A percentile compares a stretch with the other conserved stretches of the same genome.
phyloP scores from a whole-genome alignment of 2,888 invertebrate genomes.

The Synanthedon andrenaeformis region DNA sequence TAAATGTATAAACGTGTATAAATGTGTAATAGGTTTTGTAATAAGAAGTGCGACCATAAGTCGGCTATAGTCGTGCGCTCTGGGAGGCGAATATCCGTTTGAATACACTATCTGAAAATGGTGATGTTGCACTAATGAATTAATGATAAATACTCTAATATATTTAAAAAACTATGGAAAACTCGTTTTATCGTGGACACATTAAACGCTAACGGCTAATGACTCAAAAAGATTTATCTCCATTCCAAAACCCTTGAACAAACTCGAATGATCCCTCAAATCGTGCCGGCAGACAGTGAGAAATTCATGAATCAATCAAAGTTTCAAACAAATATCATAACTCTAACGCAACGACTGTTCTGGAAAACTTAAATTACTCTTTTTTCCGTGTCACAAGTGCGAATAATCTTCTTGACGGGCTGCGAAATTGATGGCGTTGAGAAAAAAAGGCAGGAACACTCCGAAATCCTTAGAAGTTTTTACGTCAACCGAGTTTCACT shows the following conservation, averaged over 20 bases:
- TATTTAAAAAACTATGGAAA: too few species aligned
- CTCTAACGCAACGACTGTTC: constrained; percentile 57
- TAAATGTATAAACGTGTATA: too few species aligned
- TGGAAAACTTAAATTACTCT: constrained; percentile 68
- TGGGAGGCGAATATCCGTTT: too few species aligned
- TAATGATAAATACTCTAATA: too few species aligned
- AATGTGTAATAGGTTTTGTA: too few species aligned
- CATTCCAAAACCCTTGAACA: not conserved
- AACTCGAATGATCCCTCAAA: constrained; percentile 22
- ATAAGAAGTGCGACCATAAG: too few species aligned
- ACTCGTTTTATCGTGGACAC: too few species aligned
- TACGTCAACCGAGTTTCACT: constrained; percentile 68
- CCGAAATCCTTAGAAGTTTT: constrained; percentile 59
- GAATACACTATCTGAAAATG: too few species aligned
- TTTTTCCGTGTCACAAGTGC: constrained; percentile 67
- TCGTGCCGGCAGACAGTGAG: constrained; percentile 31
- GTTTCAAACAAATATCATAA: constrained; percentile 67
- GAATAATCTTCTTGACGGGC: constrained; percentile 70
- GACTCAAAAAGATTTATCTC: not conserved
- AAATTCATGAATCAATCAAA: constrained; percentile 66
- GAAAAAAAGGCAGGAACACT: constrained; percentile 56
- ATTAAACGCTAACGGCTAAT: too few species aligned
- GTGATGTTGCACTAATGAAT: too few species aligned
- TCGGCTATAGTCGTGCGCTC: too few species aligned
- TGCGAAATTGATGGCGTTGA: constrained; percentile 65